These are phyloP conservation scores for Acrocephalus kingi DNA, from an alignment of 2,113 vertebrate species.

Conservation along the genomic window DNA sequence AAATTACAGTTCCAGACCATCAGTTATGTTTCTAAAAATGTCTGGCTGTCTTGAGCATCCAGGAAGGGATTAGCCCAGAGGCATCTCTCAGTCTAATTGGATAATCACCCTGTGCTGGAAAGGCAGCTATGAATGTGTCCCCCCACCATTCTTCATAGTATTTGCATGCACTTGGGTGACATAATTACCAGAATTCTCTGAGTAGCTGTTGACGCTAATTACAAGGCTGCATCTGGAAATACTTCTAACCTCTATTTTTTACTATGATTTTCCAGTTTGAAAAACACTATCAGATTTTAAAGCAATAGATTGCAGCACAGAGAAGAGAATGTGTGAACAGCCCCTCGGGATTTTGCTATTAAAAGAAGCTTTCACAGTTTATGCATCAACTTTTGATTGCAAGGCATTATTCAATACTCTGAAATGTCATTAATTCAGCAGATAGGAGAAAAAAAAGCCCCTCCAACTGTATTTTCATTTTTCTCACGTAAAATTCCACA, in stretches of 20 bases:
- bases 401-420: neutral
- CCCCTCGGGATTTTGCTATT: neutral
- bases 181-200: neutral
- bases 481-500: neutral
- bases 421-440: neutral
- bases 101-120: neutral
- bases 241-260: neutral
- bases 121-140: neutral
- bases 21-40: neutral
- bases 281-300: neutral
- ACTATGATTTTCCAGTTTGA: neutral
- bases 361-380: neutral
- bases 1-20: neutral
- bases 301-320: neutral
- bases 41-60: neutral
- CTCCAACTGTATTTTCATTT: neutral
- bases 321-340: neutral
- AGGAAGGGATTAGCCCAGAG: neutral
- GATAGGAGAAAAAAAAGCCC: neutral
- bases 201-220: constrained; percentile 26
- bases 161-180: neutral
- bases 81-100: neutral
- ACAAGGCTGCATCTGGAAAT: constrained; percentile 26
- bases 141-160: neutral
- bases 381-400: neutral